phyloP scores from a whole-genome alignment of 2,113 vertebrate species.

The Siniperca chuatsi region DNA sequence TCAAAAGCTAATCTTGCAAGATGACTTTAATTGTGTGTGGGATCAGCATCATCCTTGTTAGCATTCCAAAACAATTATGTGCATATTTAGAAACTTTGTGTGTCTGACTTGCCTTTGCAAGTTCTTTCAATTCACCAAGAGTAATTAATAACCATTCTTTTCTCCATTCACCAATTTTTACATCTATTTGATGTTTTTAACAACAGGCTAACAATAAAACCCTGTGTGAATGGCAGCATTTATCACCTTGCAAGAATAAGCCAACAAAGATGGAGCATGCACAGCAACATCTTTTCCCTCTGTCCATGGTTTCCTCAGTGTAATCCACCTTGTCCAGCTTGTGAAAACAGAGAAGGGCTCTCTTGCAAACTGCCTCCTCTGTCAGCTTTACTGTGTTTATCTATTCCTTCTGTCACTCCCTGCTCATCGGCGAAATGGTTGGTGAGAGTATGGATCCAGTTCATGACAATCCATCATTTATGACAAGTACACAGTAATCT shows the following conservation, averaged over 20 bases:
- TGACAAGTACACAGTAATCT: constrained; percentile 78
- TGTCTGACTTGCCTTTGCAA: not conserved
- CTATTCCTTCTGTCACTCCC: constrained; percentile 61
- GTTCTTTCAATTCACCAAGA: not conserved
- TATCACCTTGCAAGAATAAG: constrained; percentile 14
- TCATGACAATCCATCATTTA: constrained; percentile 77
- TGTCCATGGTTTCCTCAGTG: not conserved
- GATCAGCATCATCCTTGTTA: not conserved
- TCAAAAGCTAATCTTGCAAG: not conserved
- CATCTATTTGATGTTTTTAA: constrained; percentile 15
- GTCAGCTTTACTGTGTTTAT: constrained; percentile 68
- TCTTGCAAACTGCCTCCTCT: constrained; percentile 30
- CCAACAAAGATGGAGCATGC: constrained; percentile 15
- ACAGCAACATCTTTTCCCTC: not conserved
- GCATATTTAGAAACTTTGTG: not conserved
- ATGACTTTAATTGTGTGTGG: not conserved
- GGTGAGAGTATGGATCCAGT: constrained; percentile 73
- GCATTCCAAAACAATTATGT: not conserved
- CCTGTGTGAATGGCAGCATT: not conserved
- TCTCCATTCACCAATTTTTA: not conserved
- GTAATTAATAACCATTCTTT: constrained; percentile 16
- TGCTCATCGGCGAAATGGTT: constrained; percentile 50
- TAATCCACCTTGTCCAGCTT: constrained; percentile 12
- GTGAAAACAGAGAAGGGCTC: constrained; percentile 17
- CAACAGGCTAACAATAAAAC: constrained; percentile 14